Evolutionary conservation across 2,797 vertebrate species (phyloP), one percentile per base, ranked within the genome.

Genomic region (Botia almorhae): DNA sequence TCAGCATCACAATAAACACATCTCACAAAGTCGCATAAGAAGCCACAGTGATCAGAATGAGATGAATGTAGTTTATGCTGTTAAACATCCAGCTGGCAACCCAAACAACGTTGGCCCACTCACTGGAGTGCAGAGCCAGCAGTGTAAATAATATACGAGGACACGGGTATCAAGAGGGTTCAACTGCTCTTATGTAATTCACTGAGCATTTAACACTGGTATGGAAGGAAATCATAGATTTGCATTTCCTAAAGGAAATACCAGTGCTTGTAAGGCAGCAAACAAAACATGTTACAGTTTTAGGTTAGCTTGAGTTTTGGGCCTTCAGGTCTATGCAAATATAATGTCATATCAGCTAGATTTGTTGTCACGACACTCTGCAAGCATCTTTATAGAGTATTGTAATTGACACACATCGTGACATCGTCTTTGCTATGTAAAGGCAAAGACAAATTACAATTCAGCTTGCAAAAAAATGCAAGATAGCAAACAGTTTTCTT

Each of bases 41-140:
- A 23, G 10, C 12, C 67, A 58, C 46, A 58, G 39, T 8, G 64
- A 48, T 39, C 48, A 26, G 53, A 55, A 69, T 23, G 33, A 43
- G 63, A 50, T 46, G 36, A 64, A 33, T 21, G 48, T 17, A 48
- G 48, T 53, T 58, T 53, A 23, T 69, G 64, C 58, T 43, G n/a
- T n/a, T 65, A 26, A 61, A 69, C 67, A 64, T 69, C 64, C 65
- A 69, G 65, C 53, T 58, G 51, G 75, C 65, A 69, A 36, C 51
- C 21, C 69, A 50, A 67, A 74, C 33, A 51, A 17, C 14, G 39
- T 33, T 14, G 60, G 26, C 70, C 63, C 69, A 55, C 69, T n/a
- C 50, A 63, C 39, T 51, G 19, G 48, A 71, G 69, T 60, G 39
- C 43, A 65, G 33, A 39, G 58, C 33, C 77, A 72, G 68, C 48